Conservation (phyloP, 2,888 invertebrate species). For the Sphinx pinastri region DNA sequence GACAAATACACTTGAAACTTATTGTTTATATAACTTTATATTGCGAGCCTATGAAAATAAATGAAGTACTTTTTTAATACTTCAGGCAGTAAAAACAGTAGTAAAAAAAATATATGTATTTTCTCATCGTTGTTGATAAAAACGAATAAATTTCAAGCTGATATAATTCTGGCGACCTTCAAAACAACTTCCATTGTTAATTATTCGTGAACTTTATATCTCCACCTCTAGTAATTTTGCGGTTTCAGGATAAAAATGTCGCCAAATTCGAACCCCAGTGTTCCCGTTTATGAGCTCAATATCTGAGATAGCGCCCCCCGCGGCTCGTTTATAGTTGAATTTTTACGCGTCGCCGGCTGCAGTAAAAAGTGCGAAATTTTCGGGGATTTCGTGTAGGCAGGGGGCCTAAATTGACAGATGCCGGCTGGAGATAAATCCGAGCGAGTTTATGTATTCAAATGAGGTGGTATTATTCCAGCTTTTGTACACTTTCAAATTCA, state of each 20-base stretch:
- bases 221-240: too few relatives aligned
- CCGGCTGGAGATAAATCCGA: constrained; percentile 17
- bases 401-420: constrained; percentile 16
- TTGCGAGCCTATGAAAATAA: not conserved
- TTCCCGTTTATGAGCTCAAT: constrained; percentile 18
- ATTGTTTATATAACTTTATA: not conserved
- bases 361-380: constrained; percentile 19
- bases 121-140: too few relatives aligned
- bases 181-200: too few relatives aligned
- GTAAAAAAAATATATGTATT: too few relatives aligned
- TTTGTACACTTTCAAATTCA: not conserved
- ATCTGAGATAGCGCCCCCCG: constrained; percentile 21
- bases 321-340: constrained; percentile 22
- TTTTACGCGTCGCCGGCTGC: constrained; percentile 20
- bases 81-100: not conserved
- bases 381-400: not conserved
- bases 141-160: too few relatives aligned
- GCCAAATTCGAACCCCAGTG: not conserved
- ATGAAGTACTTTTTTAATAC: not conserved
- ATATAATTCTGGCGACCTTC: too few relatives aligned
- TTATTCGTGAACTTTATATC: too few relatives aligned
- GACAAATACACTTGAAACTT: not conserved
- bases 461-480: not conserved
- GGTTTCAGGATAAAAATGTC: not conserved
- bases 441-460: constrained; percentile 11